phyloP scores from a whole-genome alignment of 2,888 invertebrate genomes.

The Brachynemurus nebulosus region DNA sequence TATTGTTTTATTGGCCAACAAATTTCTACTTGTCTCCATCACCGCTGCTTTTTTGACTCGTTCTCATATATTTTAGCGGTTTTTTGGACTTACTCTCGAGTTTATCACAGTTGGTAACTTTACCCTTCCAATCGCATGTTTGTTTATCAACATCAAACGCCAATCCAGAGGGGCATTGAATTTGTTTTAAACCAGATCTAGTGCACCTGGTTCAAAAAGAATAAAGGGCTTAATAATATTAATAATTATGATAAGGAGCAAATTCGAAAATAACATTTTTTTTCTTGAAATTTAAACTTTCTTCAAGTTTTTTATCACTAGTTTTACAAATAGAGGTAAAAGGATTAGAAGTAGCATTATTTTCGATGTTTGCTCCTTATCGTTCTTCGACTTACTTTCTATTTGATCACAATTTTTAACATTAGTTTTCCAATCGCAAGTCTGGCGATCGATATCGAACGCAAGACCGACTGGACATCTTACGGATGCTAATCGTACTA shows the following conservation, averaged over 20 bases:
- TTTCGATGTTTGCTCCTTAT: slow-evolving; percentile 4
- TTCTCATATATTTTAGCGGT: slow-evolving; percentile 11
- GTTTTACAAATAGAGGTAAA: too few species aligned
- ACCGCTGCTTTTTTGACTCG: slow-evolving; percentile 23
- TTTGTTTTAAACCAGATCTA: slow-evolving; percentile 90
- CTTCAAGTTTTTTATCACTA: too few species aligned
- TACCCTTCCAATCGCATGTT: slow-evolving; percentile 97
- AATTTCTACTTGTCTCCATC: slow-evolving; percentile 16
- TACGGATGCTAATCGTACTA: slow-evolving; percentile 75
- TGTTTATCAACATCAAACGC: slow-evolving; percentile 96
- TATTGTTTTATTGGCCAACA: too few species aligned
- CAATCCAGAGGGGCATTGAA: slow-evolving; percentile 93
- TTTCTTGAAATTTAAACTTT: background rate
- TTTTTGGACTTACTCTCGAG: slow-evolving; percentile 81
- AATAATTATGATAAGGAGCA: slow-evolving; percentile 28
- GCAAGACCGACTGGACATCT: slow-evolving; percentile 81
- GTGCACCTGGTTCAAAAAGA: slow-evolving; percentile 61
- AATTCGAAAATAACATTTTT: slow-evolving; percentile 8
- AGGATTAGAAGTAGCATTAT: too few species aligned
- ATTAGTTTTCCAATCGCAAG: slow-evolving; percentile 93
- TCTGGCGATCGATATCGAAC: slow-evolving; percentile 88
- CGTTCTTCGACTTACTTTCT: slow-evolving; percentile 68
- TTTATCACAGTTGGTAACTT: slow-evolving; percentile 92
- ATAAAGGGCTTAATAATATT: slow-evolving; percentile 26
- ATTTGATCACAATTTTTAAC: slow-evolving; percentile 89